These are phyloP conservation scores for Pachymerium ferrugineum DNA, from an alignment of 2,888 invertebrate genomes.

Conservation along the genomic window DNA sequence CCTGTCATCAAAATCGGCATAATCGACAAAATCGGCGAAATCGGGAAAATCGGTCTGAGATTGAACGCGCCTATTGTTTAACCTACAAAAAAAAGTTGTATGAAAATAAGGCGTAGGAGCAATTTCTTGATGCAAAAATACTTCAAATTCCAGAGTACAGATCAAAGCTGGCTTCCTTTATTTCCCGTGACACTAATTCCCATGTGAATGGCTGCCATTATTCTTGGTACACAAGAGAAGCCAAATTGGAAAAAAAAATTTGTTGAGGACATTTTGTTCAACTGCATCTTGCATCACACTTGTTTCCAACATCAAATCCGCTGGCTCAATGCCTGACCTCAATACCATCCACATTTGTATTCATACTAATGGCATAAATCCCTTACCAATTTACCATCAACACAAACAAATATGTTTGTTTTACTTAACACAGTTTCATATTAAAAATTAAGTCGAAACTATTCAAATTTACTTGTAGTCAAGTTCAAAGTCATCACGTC, in stretches of 20 bases:
- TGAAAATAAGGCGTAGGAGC: background rate
- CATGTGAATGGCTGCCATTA: background rate
- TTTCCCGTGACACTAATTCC: conserved; percentile 18
- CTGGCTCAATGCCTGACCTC: conserved; percentile 16
- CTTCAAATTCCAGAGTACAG: background rate
- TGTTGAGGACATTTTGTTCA: background rate
- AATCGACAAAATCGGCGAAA: no score
- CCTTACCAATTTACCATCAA: background rate
- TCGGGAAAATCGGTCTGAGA: no score
- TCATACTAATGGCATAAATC: background rate
- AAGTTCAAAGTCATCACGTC: no score
- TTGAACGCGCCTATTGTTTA: no score
- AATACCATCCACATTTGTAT: background rate
- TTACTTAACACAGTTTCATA: no score
- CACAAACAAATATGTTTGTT: background rate
- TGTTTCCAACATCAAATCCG: conserved; percentile 1
- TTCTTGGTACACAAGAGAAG: conserved; percentile 10
- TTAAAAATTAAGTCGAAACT: no score
- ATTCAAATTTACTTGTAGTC: no score
- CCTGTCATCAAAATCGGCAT: no score
- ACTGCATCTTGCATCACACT: conserved; percentile 12
- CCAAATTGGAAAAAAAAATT: conserved; percentile 7
- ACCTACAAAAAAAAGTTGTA: background rate
- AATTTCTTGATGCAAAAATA: background rate
- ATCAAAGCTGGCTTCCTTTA: background rate